Percentiles rank a stretch among this genome's conserved stretches.
These are phyloP conservation scores for Onchidella celtica DNA, from an alignment of 2,888 invertebrate genomes.

Conservation along the genomic window DNA sequence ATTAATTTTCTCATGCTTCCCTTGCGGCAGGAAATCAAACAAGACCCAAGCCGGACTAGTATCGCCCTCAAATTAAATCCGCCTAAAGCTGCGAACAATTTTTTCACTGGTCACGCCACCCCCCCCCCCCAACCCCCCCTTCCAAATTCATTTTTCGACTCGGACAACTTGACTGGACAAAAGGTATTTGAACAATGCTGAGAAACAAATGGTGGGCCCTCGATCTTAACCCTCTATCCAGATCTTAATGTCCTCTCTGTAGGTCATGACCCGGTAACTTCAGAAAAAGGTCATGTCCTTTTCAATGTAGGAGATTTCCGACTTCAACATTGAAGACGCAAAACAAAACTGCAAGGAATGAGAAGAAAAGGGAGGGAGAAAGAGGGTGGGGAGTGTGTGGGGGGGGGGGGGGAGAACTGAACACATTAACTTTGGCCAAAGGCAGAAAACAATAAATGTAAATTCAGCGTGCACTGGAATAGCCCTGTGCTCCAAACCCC, in stretches of 20 bases:
- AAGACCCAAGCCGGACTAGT: not conserved
- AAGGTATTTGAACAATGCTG: not conserved
- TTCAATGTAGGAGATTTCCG: not conserved
- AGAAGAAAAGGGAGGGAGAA: not conserved
- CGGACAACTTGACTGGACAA: not conserved
- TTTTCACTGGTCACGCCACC: not conserved
- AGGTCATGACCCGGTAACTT: not conserved
- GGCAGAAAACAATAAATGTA: constrained; percentile 12
- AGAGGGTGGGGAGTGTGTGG: not conserved
- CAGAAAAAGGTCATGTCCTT: not conserved
- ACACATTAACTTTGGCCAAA: not conserved
- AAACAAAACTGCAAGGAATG: not conserved
- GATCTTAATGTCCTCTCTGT: not conserved
- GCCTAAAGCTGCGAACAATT: not conserved
- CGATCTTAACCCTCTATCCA: not conserved
- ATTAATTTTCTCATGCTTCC: not conserved
- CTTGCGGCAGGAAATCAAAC: not conserved
- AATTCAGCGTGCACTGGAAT: constrained; percentile 12
- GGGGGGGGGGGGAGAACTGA: not conserved
- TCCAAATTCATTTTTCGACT: not conserved
- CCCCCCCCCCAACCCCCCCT: not conserved
- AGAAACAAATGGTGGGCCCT: not conserved
- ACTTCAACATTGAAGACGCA: not conserved
- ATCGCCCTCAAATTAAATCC: not conserved
- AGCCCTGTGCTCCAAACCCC: not conserved